Base-by-base conservation (phyloP, 2,113 vertebrate genomes). In the Sorex araneus region DNA sequence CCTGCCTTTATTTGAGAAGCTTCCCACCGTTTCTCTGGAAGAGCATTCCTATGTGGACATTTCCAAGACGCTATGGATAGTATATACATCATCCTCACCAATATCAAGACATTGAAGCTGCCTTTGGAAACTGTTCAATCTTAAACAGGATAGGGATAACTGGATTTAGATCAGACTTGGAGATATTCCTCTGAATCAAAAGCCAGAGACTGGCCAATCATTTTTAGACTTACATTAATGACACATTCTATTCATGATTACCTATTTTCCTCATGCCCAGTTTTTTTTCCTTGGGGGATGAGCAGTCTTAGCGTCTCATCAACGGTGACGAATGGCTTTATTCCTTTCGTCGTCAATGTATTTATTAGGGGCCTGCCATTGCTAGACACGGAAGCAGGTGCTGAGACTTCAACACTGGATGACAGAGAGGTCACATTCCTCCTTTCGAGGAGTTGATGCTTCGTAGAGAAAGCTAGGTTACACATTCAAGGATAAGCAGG, bases 11-110 rank as follows among this genome's bases (percentile, higher is more conserved):
- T 66, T 43, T 30, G 45, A 86, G 36, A 6, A 27, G 12, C 11
- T 91, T 89, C 11, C 28, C 15, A 6, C 89, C 63, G 69, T 80
- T 75, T 8, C 1, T 63, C 60, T 74, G 91, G 71, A 57, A 77
- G 74, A 10, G 47, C 40, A 43, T 67, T 84, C 84, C 76, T 79
- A 8, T 50, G 15, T n/a, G 30, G 57, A 60, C 57, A 60, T 60
- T 19, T 23, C 57, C 19, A 60, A 60, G 18, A 60, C 18, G 23
- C 18, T 60, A 60, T 21, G 57, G 5, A 60, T 60, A 21, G 16
- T 21, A 60, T 60, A 60, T 60, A 60, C 21, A 60, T 23, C 18
- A 60, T 28, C 25, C 23, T 36, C 7, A 23, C 15, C 18, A 10
- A 19, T 43, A 69, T 69, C n/a, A n/a, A 34, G 74, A 92, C 47